Percentiles rank a stretch among this genome's conserved stretches.
Conservation (phyloP, 2,113 vertebrate species). For the Leucoraja erinaceus region DNA sequence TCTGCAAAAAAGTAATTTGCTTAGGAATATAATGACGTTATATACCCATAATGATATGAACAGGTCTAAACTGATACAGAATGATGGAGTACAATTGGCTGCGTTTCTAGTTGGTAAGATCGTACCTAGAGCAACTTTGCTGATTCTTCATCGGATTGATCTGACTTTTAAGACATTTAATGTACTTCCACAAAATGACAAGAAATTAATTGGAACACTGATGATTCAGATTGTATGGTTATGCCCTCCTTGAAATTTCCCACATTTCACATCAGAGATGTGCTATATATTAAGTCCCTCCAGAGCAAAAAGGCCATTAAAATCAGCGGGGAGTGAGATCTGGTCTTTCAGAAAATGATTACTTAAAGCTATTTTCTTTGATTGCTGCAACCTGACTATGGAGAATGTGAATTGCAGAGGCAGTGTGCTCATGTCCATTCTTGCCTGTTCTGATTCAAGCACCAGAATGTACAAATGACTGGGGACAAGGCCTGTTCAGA, state of each 20-base stretch:
- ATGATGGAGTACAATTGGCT: neutral
- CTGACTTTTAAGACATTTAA: neutral
- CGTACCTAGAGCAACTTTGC: neutral
- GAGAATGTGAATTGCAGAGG: neutral
- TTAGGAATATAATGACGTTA: neutral
- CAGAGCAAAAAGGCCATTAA: neutral
- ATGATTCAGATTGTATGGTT: neutral
- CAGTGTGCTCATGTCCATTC: neutral
- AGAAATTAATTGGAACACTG: neutral
- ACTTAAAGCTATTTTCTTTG: conserved; percentile 10
- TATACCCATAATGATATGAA: neutral
- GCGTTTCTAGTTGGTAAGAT: neutral
- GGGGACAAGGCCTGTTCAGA: neutral
- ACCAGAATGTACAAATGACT: neutral
- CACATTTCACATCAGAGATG: neutral
- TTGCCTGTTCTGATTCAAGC: neutral
- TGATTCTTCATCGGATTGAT: neutral
- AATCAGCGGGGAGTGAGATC: neutral
- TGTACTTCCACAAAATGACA: neutral
- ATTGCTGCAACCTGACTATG: neutral
- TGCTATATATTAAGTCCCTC: neutral
- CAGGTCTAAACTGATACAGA: neutral
- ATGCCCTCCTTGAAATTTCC: neutral
- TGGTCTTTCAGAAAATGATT: conserved; percentile 3
- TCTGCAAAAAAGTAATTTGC: conserved; percentile 1